Conservation (phyloP, 1,140 invertebrate species). For the Drosophila pseudoananassae region DNA sequence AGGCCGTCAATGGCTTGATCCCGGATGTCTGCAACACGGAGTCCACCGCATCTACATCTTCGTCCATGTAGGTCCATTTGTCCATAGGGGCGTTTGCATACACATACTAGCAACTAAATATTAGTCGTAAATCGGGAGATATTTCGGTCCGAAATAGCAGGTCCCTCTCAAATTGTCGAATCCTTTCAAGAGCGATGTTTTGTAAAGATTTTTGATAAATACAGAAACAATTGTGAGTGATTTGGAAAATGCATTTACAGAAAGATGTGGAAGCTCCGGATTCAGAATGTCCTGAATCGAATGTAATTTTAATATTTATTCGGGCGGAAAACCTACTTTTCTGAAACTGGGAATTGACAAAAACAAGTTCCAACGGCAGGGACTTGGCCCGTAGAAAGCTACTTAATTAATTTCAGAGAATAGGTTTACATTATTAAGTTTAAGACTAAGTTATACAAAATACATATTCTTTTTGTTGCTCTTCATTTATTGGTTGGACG, state of each 20-base stretch:
- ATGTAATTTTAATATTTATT: neutral
- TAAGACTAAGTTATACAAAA: neutral
- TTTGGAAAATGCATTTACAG: conserved; percentile 6
- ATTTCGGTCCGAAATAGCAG: neutral
- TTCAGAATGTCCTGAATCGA: neutral
- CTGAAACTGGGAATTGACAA: neutral
- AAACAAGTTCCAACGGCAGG: no score
- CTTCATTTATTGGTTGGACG: conserved; percentile 32
- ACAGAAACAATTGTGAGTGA: conserved; percentile 5
- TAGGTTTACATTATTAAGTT: no score
- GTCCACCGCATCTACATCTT: conserved; percentile 42
- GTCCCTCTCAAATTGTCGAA: conserved; percentile 27
- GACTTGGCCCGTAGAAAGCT: neutral
- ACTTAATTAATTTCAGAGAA: neutral
- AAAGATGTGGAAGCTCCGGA: neutral
- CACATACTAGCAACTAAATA: neutral
- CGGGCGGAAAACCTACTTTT: no score
- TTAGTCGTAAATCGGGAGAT: neutral
- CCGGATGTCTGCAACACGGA: conserved; percentile 37
- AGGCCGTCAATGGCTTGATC: conserved; percentile 25
- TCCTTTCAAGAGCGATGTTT: neutral
- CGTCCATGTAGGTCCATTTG: conserved; percentile 26
- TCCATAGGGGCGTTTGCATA: neutral
- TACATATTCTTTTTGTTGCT: neutral
- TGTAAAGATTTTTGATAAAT: conserved; percentile 4